These are phyloP conservation scores for Bufo gargarizans DNA, from an alignment of 2,113 vertebrate genomes.

Conservation along the genomic window DNA sequence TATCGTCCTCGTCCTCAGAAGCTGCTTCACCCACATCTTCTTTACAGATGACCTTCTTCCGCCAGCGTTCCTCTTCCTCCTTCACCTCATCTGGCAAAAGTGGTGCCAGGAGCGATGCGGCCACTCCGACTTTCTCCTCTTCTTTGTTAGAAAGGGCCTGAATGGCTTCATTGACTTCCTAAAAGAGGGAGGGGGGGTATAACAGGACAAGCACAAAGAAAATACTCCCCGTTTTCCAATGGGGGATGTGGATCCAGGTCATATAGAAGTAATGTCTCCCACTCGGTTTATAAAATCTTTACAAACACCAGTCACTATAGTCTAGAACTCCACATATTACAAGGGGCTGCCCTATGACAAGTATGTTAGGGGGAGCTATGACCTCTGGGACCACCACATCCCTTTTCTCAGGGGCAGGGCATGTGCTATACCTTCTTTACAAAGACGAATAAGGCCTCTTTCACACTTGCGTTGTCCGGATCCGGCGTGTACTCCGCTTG, in stretches of 20 bases:
- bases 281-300: too few species aligned
- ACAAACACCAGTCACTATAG: too few species aligned
- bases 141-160: constrained; percentile 90
- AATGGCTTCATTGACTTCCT: constrained; percentile 94
- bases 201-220: not conserved
- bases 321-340: not conserved
- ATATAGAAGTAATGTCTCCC: too few species aligned
- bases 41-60: constrained; percentile 85
- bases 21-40: constrained; percentile 75
- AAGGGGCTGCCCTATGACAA: not conserved
- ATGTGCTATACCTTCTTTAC: not conserved
- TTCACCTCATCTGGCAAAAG: constrained; percentile 89
- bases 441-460: not conserved
- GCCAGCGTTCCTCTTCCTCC: constrained; percentile 94
- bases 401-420: not conserved
- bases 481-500: too few species aligned
- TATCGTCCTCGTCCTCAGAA: constrained; percentile 63
- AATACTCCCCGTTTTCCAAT: not conserved
- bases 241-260: not conserved
- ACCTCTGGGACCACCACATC: not conserved
- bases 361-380: not conserved
- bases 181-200: not conserved
- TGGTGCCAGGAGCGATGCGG: constrained; percentile 89
- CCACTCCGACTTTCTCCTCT: constrained; percentile 90
- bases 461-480: too few species aligned